Evolutionary conservation across 1,140 invertebrate species (phyloP), one percentile per base, ranked within the genome.

Genomic region (Hyposmocoma kahamanoa): DNA sequence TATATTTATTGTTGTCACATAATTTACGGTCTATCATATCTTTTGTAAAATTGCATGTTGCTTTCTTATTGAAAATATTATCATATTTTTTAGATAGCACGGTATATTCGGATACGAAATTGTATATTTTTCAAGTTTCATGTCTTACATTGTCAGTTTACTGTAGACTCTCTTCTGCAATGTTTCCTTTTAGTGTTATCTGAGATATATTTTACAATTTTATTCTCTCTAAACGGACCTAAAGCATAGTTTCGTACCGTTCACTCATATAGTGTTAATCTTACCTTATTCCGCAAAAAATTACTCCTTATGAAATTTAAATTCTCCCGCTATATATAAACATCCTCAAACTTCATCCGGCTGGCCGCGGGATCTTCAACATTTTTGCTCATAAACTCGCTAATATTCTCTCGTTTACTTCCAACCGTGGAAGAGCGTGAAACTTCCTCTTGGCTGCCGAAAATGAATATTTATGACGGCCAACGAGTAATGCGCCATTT

Each of bases 391-490:
- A 81, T 82, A 84, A 84, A 84, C 81, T 82, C 66, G 63, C 70
- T 82, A 79, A 84, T 82, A 82, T 81, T 77, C 78, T 61, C 67
- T 67, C 70, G 67, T 73, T 68, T 76, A 70, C 72, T 74, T 75
- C 60, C 61, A 63, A 61, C 59, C 59, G 66, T 65, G 62, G 62
- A 68, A 66, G 64, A 72, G 57, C 67, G 62, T 61, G 68, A 72
- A 84, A 82, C 72, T 84, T 82, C 72, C 64, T 72, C 69, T 67
- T 67, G 63, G 67, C 70, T 72, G 67, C 70, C 59, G 63, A 79
- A 82, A 81, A 84, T 84, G 77, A 84, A 84, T 84, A 84, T 84
- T 84, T 84, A 84, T 78, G 68, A 73, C 71, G 59, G 67, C 68
- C 69, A 70, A 67, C 65, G 66, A 72, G 70, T 75, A 75, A 74